These are phyloP conservation scores for Vidua chalybeata DNA, from an alignment of 2,113 vertebrate species.

Conservation along the genomic window DNA sequence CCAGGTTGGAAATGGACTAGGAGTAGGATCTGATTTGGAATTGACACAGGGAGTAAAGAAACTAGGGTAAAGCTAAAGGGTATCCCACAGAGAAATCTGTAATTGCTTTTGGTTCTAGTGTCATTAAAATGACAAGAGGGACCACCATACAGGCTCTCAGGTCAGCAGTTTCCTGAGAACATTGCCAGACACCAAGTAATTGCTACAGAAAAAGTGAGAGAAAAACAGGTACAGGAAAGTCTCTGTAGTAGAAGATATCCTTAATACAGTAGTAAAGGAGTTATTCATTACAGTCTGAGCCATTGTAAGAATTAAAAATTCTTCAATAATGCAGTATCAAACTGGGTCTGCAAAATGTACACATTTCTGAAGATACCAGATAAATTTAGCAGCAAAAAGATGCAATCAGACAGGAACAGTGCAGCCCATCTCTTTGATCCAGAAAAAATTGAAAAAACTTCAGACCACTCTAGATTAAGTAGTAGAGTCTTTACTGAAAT, in stretches of 20 bases:
- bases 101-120: background rate
- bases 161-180: background rate
- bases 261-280: background rate
- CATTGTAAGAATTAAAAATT: background rate
- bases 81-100: background rate
- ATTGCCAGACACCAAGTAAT: background rate
- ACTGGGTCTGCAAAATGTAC: rapidly evolving
- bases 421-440: rapidly evolving
- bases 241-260: background rate
- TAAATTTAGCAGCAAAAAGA: background rate
- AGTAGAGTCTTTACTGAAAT: background rate
- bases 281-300: background rate
- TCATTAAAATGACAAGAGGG: background rate
- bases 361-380: background rate
- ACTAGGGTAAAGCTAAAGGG: background rate
- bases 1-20: background rate
- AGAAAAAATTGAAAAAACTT: background rate
- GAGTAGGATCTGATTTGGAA: background rate
- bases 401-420: rapidly evolving
- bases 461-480: background rate
- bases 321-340: background rate
- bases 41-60: background rate
- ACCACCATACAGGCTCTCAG: background rate
- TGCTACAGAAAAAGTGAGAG: background rate
- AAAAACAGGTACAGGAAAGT: background rate